phyloP scores from a whole-genome alignment of 1,140 invertebrate genomes.

The Macrostomum lignano region DNA sequence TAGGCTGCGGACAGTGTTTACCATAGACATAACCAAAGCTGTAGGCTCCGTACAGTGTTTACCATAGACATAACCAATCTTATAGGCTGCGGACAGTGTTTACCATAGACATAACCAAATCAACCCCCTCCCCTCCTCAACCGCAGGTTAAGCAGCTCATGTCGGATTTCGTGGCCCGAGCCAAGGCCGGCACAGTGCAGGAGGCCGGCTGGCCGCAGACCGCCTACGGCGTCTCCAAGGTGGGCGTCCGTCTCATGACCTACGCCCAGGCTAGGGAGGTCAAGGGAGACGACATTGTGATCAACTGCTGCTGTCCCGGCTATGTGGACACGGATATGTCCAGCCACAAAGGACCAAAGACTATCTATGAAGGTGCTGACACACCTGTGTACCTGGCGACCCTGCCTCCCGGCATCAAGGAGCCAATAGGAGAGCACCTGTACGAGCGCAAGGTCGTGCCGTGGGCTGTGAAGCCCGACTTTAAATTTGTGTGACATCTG shows the following conservation, averaged over 20 bases:
- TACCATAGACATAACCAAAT: no score
- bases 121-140: no score
- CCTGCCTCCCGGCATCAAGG: slow-evolving; percentile 22
- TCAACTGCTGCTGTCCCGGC: slow-evolving; percentile 27
- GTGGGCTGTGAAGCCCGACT: no score
- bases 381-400: slow-evolving; percentile 30
- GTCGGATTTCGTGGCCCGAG: slow-evolving; percentile 36
- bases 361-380: slow-evolving; percentile 36
- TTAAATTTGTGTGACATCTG: no score
- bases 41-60: no score
- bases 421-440: slow-evolving; percentile 29
- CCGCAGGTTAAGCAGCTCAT: no score
- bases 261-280: slow-evolving; percentile 38
- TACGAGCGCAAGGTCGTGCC: slow-evolving; percentile 18
- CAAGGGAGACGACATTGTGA: slow-evolving; percentile 19
- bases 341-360: slow-evolving; percentile 36
- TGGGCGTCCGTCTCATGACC: slow-evolving; percentile 34
- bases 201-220: slow-evolving; percentile 34
- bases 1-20: no score
- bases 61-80: no score
- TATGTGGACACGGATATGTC: slow-evolving; percentile 47
- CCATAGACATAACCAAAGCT: no score
- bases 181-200: slow-evolving; percentile 30
- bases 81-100: no score
- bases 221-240: slow-evolving; percentile 40